These are phyloP conservation scores for Acromyrmex echinatior DNA, from an alignment of 1,140 invertebrate genomes.

Conservation along the genomic window DNA sequence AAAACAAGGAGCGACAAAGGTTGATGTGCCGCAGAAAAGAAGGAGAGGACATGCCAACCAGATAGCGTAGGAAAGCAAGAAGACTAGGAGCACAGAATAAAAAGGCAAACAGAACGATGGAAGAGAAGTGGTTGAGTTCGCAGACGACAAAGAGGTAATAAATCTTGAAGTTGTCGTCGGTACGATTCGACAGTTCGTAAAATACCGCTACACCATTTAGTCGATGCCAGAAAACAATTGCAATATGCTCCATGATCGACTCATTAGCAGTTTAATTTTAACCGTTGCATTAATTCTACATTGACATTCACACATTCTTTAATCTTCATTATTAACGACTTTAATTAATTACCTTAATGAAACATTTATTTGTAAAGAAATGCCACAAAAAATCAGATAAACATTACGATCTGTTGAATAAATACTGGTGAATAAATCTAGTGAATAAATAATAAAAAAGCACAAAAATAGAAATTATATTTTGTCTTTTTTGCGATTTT, in stretches of 20 bases:
- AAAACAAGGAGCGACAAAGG: conserved; percentile 38
- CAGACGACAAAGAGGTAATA: conserved; percentile 60
- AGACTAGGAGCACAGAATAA: conserved; percentile 18
- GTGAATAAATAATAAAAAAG: too few species aligned
- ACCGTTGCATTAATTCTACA: not conserved
- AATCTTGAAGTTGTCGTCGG: conserved; percentile 71
- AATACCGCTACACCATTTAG: conserved; percentile 58
- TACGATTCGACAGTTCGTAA: conserved; percentile 59
- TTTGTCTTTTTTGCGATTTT: too few species aligned
- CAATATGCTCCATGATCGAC: not conserved
- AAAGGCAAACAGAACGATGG: conserved; percentile 57
- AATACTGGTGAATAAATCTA: too few species aligned
- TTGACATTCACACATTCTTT: not conserved
- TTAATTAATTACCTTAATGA: not conserved
- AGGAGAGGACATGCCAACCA: conserved; percentile 11
- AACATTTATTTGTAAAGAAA: not conserved
- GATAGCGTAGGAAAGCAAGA: conserved; percentile 29
- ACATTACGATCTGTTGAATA: not conserved
- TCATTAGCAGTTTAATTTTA: not conserved
- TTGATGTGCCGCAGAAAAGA: conserved; percentile 48
- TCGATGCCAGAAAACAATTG: conserved; percentile 47
- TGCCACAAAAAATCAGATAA: not conserved
- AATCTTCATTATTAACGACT: not conserved
- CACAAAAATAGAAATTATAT: too few species aligned
- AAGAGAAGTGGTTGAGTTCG: conserved; percentile 52